A percentile compares a stretch with the other conserved stretches of the same genome.
phyloP scores from a whole-genome alignment of 2,888 invertebrate genomes.

The Zele albiditarsus region DNA sequence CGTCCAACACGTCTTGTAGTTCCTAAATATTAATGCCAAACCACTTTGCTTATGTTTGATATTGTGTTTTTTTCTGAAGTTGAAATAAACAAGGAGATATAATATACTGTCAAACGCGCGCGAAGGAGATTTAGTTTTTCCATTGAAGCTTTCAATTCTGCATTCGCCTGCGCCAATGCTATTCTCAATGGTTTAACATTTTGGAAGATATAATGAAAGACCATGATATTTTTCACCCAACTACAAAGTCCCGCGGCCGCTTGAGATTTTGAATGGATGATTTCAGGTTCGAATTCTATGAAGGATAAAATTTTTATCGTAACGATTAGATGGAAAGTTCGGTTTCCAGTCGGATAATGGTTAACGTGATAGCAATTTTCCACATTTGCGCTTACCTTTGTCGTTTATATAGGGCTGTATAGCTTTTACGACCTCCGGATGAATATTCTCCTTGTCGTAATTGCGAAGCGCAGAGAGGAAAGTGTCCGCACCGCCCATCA shows the following conservation, averaged over 20 bases:
- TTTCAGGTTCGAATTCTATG: constrained; percentile 87
- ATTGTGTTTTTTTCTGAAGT: no score
- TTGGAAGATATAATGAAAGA: constrained; percentile 91
- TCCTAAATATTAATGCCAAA: constrained; percentile 70
- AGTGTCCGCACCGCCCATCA: constrained; percentile 93
- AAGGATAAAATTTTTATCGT: constrained; percentile 14
- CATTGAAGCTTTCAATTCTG: constrained; percentile 87
- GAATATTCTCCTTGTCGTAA: constrained; percentile 95
- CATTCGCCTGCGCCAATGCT: constrained; percentile 89
- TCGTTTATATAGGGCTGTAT: constrained; percentile 74
- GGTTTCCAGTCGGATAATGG: constrained; percentile 27
- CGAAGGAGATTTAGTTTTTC: constrained; percentile 86
- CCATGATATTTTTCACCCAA: constrained; percentile 95
- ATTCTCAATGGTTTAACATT: constrained; percentile 93
- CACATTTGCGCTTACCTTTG: constrained; percentile 63
- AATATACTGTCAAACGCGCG: constrained; percentile 77
- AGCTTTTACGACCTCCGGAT: constrained; percentile 89
- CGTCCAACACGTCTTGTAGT: constrained; percentile 85
- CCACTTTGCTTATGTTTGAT: background rate
- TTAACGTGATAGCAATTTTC: constrained; percentile 4
- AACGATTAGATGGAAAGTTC: constrained; percentile 25
- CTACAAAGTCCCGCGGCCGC: constrained; percentile 95
- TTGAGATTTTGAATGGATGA: constrained; percentile 87
- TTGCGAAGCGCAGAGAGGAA: constrained; percentile 88
- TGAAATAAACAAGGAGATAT: no score